Evolutionary conservation across 2,797 vertebrate species (phyloP).

Genomic region (Phalanger gymnotis): DNA sequence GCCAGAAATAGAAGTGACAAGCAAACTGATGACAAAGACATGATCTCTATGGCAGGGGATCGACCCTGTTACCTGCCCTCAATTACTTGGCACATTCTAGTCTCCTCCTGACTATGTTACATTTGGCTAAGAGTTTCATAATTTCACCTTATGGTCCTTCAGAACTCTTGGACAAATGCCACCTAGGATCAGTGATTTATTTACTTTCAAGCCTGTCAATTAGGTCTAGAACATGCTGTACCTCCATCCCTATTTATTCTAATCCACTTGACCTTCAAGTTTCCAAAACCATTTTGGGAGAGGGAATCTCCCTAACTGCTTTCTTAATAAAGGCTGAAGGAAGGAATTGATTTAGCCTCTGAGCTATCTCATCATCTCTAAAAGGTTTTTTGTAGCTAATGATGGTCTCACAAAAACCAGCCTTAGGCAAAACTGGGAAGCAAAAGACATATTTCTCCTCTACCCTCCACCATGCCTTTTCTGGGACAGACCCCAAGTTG

Average conservation of each 20-base stretch:
- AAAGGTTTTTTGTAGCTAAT: not conserved
- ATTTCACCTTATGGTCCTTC: conserved; percentile 23
- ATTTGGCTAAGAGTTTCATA: not conserved
- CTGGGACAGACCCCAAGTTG: not conserved
- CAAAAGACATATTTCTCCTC: conserved; percentile 2
- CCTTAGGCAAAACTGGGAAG: not conserved
- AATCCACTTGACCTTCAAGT: conserved; percentile 62
- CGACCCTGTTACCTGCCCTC: conserved; percentile 34
- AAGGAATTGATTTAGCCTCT: conserved; percentile 13
- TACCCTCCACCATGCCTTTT: not conserved
- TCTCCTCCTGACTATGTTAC: conserved; percentile 6
- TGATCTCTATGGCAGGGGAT: not conserved
- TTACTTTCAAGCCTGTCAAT: conserved; percentile 59
- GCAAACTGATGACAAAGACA: not conserved
- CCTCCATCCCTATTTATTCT: conserved; percentile 55
- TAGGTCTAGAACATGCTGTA: conserved; percentile 64
- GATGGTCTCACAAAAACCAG: not conserved
- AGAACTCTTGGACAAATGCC: conserved; percentile 33
- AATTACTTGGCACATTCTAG: not conserved
- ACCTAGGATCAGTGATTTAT: conserved; percentile 54
- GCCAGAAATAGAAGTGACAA: not conserved
- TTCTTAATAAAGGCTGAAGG: conserved; percentile 57
- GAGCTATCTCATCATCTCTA: not conserved
- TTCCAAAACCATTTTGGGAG: conserved; percentile 56
- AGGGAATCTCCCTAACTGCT: conserved; percentile 42